Percentiles rank a stretch among this genome's conserved stretches.
Evolutionary conservation across 2,113 vertebrate genomes (phyloP).

Genomic region (Puntigrus tetrazona): DNA sequence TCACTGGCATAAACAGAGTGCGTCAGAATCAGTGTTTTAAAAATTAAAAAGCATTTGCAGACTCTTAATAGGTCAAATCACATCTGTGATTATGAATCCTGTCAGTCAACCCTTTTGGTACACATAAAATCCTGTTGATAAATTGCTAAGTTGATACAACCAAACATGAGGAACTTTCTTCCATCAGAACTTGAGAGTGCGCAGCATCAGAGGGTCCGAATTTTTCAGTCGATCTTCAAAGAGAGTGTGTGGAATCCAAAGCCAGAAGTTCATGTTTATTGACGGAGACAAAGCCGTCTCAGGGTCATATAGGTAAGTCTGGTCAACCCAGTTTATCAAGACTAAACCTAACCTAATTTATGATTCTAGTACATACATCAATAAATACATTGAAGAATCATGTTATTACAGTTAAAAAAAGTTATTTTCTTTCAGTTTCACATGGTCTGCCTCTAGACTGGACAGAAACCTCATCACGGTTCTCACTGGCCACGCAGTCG

Average conservation of each 20-base stretch:
- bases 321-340: not conserved
- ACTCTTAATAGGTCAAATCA: too few species aligned
- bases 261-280: constrained; percentile 96
- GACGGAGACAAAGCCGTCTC: constrained; percentile 91
- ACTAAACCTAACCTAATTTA: not conserved
- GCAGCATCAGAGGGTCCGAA: constrained; percentile 78
- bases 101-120: not conserved
- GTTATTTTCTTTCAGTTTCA: constrained; percentile 81
- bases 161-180: not conserved
- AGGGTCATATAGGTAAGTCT: constrained; percentile 90
- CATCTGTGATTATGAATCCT: not conserved
- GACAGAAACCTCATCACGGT: constrained; percentile 90
- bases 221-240: constrained; percentile 85
- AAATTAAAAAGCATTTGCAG: not conserved
- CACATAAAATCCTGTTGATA: not conserved
- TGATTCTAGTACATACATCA: not conserved
- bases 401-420: not conserved
- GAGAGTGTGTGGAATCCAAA: constrained; percentile 83
- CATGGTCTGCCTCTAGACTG: constrained; percentile 88
- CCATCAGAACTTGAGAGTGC: constrained; percentile 85
- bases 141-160: too few species aligned
- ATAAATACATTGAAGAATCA: not conserved
- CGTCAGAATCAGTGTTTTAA: not conserved
- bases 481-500: constrained; percentile 89
- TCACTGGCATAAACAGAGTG: not conserved